Evolutionary conservation across 2,888 invertebrate species (phyloP).

Genomic region (Petrophora chlorosata): DNA sequence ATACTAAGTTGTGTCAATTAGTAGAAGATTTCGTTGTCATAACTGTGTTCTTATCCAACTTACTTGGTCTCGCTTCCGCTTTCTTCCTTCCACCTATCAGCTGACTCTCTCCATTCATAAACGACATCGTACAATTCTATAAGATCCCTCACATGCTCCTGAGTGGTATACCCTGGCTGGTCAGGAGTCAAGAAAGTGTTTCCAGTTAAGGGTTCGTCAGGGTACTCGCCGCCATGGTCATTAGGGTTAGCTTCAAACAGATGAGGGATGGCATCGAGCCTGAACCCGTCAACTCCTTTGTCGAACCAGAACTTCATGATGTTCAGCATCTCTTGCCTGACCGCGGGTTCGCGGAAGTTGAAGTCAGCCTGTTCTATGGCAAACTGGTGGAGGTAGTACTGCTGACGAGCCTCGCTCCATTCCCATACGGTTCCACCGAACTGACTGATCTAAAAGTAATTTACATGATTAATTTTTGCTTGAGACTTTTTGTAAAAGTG

Average conservation of each 20-base stretch:
- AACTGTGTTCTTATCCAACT: conserved; percentile 20
- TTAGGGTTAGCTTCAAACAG: conserved; percentile 78
- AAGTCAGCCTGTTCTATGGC: conserved; percentile 86
- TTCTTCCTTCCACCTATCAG: conserved; percentile 75
- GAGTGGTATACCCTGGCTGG: conserved; percentile 82
- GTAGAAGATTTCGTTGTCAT: no score
- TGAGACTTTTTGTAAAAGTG: no score
- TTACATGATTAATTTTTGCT: no score
- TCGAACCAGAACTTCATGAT: conserved; percentile 89
- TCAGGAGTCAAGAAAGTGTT: conserved; percentile 52
- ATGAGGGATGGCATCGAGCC: conserved; percentile 86
- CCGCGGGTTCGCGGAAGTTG: conserved; percentile 85
- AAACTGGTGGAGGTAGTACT: conserved; percentile 89
- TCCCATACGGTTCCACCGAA: conserved; percentile 88
- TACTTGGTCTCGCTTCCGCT: conserved; percentile 68
- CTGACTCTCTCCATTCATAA: conserved; percentile 77
- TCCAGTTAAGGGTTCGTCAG: conserved; percentile 79
- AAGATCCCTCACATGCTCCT: conserved; percentile 85
- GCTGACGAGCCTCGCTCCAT: conserved; percentile 84
- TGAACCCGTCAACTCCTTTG: conserved; percentile 90
- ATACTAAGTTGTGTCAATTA: no score
- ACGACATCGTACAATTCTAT: conserved; percentile 82
- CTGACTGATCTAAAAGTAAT: conserved; percentile 63
- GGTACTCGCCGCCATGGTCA: conserved; percentile 61
- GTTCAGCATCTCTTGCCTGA: conserved; percentile 80